Conservation (phyloP, 2,797 vertebrate genomes). For the Phrynocephalus forsythii region DNA sequence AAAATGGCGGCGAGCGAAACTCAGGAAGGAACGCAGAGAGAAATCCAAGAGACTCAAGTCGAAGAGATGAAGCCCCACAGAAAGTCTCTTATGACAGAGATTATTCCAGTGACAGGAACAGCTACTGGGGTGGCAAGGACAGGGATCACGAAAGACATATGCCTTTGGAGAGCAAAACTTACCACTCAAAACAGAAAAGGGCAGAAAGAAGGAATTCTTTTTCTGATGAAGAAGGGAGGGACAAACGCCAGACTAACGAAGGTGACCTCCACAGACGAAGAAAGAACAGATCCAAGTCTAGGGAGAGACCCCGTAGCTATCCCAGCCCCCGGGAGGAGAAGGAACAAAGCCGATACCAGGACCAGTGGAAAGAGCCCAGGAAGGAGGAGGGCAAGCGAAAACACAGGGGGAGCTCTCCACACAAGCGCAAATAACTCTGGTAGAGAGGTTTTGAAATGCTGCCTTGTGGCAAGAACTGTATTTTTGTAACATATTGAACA, state of each 20-base stretch:
- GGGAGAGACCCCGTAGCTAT: conserved; percentile 72
- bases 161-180: conserved; percentile 69
- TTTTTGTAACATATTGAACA: conserved; percentile 65
- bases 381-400: conserved; percentile 72
- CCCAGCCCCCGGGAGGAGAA: conserved; percentile 62
- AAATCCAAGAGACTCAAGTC: conserved; percentile 60
- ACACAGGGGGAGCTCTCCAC: conserved; percentile 77
- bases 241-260: conserved; percentile 72
- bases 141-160: conserved; percentile 66
- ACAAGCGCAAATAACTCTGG: conserved; percentile 73
- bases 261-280: conserved; percentile 69
- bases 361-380: conserved; percentile 75
- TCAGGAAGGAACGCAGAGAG: conserved; percentile 70
- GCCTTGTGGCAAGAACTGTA: conserved; percentile 47
- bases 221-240: conserved; percentile 73
- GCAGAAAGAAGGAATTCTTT: conserved; percentile 73
- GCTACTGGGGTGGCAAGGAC: conserved; percentile 61
- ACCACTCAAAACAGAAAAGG: conserved; percentile 73
- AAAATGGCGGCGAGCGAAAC: conserved; percentile 71
- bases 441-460: not conserved
- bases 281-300: conserved; percentile 79
- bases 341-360: conserved; percentile 63
- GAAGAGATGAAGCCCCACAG: conserved; percentile 65
- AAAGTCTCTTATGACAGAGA: conserved; percentile 64
- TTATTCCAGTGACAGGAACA: conserved; percentile 64